phyloP scores from a whole-genome alignment of 2,113 vertebrate species.

The Copsychus sechellarum region DNA sequence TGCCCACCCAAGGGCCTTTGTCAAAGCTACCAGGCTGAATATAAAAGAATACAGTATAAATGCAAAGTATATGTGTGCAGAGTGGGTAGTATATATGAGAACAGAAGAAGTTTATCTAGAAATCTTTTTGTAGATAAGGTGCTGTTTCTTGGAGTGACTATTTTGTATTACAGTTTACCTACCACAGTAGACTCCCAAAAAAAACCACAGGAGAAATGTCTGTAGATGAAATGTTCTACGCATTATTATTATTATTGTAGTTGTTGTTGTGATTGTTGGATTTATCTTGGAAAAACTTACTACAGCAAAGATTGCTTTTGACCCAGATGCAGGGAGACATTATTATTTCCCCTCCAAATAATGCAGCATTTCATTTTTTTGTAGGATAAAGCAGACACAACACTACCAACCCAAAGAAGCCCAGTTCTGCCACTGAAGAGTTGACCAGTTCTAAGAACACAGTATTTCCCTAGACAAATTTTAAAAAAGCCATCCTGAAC shows the following conservation, averaged over 20 bases:
- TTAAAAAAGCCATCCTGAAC: background rate
- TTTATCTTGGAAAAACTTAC: background rate
- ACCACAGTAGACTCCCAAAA: background rate
- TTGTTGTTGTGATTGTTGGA: background rate
- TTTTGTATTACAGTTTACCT: background rate
- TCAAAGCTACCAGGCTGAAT: background rate
- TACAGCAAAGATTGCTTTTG: background rate
- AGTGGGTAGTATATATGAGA: background rate
- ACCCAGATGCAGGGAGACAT: background rate
- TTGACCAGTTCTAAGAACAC: background rate
- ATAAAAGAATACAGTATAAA: background rate
- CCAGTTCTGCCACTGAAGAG: background rate
- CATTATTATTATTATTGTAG: background rate
- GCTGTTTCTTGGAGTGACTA: background rate
- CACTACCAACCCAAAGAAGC: background rate
- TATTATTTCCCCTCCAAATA: background rate
- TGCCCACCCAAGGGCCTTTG: background rate
- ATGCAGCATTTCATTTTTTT: background rate
- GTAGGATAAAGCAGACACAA: background rate
- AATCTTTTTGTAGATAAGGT: background rate
- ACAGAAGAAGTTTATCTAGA: background rate
- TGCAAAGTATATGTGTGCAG: background rate
- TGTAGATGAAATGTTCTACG: background rate
- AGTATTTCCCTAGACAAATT: background rate
- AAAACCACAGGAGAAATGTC: background rate